These are phyloP conservation scores for Leptothorax acervorum DNA, from an alignment of 2,888 invertebrate genomes.

Conservation along the genomic window DNA sequence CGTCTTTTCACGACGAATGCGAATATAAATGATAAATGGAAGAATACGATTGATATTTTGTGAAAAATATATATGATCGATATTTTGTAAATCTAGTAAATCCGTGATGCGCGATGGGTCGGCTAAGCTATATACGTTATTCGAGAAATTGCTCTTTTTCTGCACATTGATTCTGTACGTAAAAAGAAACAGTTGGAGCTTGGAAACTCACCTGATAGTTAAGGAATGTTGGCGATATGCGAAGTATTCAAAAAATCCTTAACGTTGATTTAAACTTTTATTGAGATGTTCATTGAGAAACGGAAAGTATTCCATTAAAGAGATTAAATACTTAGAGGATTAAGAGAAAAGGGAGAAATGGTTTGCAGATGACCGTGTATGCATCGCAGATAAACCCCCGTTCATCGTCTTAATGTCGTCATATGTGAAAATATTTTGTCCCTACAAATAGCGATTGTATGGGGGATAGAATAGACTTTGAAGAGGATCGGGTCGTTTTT, in stretches of 20 bases:
- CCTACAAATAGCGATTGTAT: constrained; percentile 32
- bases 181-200: not conserved
- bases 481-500: constrained; percentile 36
- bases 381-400: not conserved
- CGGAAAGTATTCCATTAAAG: not conserved
- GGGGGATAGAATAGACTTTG: constrained; percentile 23
- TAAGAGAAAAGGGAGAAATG: not conserved
- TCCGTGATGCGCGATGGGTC: not conserved
- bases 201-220: not conserved
- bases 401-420: constrained; percentile 30
- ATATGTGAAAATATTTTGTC: constrained; percentile 36
- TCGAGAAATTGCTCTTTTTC: not conserved
- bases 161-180: not conserved
- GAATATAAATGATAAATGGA: not conserved
- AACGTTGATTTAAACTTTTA: not conserved
- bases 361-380: no score
- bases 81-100: not conserved
- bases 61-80: constrained; percentile 4
- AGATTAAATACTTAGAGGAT: not conserved
- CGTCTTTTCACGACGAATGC: constrained; percentile 14
- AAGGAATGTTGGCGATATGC: not conserved
- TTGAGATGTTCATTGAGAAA: not conserved
- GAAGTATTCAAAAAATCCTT: not conserved
- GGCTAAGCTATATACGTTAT: not conserved
- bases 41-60: not conserved